A percentile compares a stretch with the other conserved stretches of the same genome.
Conservation (phyloP, 2,113 vertebrate genomes). For the Thunnus thynnus region DNA sequence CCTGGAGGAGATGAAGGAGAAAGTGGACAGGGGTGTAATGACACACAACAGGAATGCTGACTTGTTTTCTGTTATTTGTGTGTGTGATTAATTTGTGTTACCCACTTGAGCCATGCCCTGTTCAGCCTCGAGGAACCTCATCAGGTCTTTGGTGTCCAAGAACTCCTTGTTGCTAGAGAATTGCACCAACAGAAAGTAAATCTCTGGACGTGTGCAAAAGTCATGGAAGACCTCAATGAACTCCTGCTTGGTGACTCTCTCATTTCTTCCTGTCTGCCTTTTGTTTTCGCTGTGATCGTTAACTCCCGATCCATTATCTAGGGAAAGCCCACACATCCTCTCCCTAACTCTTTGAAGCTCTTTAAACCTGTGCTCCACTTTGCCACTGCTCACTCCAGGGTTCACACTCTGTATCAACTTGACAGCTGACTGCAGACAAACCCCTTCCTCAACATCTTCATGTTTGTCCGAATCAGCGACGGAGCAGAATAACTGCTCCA, state of each 20-base stretch:
- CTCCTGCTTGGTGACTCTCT: constrained; percentile 89
- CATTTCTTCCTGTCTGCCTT: constrained; percentile 28
- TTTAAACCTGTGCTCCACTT: constrained; percentile 94
- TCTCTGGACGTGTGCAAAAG: constrained; percentile 96
- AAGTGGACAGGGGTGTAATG: not conserved
- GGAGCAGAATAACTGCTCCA: constrained; percentile 88
- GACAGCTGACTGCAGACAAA: constrained; percentile 87
- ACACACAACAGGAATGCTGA: not conserved
- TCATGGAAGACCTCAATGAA: constrained; percentile 96
- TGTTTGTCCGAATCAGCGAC: constrained; percentile 71
- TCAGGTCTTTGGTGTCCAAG: constrained; percentile 94
- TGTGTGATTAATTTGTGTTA: constrained; percentile 4
- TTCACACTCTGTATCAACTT: constrained; percentile 91
- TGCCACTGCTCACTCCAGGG: constrained; percentile 89
- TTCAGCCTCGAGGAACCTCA: constrained; percentile 97
- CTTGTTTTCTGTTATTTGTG: constrained; percentile 6
- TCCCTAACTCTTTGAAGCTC: constrained; percentile 92
- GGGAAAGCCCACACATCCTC: constrained; percentile 73
- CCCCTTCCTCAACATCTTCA: constrained; percentile 83
- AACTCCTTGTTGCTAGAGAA: constrained; percentile 99
- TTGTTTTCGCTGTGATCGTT: constrained; percentile 52
- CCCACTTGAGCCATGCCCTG: constrained; percentile 94
- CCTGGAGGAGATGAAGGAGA: constrained; percentile 70
- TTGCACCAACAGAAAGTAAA: constrained; percentile 97
- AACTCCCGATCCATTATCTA: constrained; percentile 40